Conservation (phyloP, 2,797 vertebrate genomes). For the Esox masquinongy region DNA sequence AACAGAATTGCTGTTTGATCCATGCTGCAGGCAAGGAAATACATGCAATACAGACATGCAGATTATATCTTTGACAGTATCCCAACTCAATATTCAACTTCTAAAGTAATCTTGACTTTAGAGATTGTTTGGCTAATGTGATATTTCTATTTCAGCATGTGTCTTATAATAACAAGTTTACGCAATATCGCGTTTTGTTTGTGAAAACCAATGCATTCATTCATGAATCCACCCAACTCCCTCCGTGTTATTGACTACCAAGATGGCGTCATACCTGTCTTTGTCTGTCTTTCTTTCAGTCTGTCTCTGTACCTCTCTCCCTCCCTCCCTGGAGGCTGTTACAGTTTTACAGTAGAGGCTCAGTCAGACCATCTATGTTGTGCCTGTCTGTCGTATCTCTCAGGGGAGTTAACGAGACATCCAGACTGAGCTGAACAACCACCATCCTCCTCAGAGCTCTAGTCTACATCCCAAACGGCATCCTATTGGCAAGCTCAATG, state of each 20-base stretch:
- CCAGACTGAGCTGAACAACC: background rate
- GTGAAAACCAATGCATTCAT: background rate
- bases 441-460: background rate
- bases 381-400: background rate
- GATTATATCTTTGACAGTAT: background rate
- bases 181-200: background rate
- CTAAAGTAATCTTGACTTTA: background rate
- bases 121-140: too few relatives aligned
- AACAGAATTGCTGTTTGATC: background rate
- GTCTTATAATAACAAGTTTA: background rate
- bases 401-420: background rate
- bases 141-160: background rate
- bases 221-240: background rate
- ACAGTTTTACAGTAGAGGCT: background rate
- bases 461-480: background rate
- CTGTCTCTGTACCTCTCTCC: background rate
- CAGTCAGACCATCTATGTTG: constrained; percentile 5
- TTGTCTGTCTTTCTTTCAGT: background rate
- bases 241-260: background rate
- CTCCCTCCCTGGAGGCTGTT: background rate
- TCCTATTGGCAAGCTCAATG: constrained; percentile 3
- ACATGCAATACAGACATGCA: background rate
- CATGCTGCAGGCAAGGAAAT: background rate
- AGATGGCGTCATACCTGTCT: background rate
- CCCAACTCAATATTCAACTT: background rate